Conservation (phyloP, 2,888 invertebrate genomes). For the Sphecodes monilicornis region DNA sequence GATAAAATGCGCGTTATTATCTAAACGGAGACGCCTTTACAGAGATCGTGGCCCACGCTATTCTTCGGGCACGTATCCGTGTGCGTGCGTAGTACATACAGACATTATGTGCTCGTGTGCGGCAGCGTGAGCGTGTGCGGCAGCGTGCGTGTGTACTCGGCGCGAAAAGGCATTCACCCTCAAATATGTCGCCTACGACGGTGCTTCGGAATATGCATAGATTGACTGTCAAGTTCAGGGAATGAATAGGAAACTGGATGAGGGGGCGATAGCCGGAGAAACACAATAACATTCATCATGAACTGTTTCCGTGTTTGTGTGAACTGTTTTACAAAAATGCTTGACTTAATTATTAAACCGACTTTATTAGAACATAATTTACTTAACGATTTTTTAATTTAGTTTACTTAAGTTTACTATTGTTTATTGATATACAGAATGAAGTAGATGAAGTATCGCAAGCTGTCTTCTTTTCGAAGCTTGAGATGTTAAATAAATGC, state of each 20-base stretch:
- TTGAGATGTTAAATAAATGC: too few relatives aligned
- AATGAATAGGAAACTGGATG: slow-evolving; percentile 72
- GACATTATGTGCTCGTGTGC: slow-evolving; percentile 3
- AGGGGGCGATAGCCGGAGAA: slow-evolving; percentile 48
- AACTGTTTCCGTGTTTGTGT: neutral
- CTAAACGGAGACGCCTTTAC: slow-evolving; percentile 83
- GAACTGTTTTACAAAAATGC: neutral
- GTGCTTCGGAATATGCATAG: slow-evolving; percentile 69
- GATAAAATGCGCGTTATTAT: slow-evolving; percentile 84
- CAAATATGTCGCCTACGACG: slow-evolving; percentile 64
- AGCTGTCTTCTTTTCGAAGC: too few relatives aligned
- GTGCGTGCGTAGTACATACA: slow-evolving; percentile 21
- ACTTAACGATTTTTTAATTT: too few relatives aligned
- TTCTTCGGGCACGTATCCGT: slow-evolving; percentile 67
- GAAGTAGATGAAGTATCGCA: too few relatives aligned
- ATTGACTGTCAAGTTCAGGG: slow-evolving; percentile 72
- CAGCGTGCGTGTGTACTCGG: neutral
- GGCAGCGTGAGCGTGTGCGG: neutral
- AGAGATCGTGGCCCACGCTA: slow-evolving; percentile 80
- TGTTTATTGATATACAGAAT: too few relatives aligned
- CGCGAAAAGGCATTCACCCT: slow-evolving; percentile 66
- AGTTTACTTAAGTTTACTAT: neutral
- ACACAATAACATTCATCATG: slow-evolving; percentile 60
- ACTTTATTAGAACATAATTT: neutral
- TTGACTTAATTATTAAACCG: neutral